Percentiles rank a stretch among this genome's conserved stretches.
Conservation (phyloP, 2,797 vertebrate species). For the Pygocentrus nattereri region DNA sequence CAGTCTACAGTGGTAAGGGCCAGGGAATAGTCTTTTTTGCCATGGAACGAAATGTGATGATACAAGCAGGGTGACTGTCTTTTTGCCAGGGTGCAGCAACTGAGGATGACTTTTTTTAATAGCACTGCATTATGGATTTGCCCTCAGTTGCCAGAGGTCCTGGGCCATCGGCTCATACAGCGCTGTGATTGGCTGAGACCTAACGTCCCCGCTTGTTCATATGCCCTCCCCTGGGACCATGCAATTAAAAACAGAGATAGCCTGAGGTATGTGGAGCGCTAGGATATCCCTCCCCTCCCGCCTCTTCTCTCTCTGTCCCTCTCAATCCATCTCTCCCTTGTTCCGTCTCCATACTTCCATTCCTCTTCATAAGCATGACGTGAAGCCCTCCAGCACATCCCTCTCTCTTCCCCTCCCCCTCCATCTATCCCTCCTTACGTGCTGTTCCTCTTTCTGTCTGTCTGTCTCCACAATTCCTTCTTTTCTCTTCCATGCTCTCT, state of each 20-base stretch:
- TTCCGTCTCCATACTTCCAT: slow-evolving; percentile 5
- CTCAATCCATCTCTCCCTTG: slow-evolving; percentile 5
- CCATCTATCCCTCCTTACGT: not conserved
- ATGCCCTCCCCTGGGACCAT: slow-evolving; percentile 25
- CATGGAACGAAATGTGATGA: not conserved
- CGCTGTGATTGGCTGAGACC: not conserved
- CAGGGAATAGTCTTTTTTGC: not conserved
- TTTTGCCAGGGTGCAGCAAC: not conserved
- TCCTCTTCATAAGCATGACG: slow-evolving; percentile 22
- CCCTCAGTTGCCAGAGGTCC: slow-evolving; percentile 19
- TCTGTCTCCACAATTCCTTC: not conserved
- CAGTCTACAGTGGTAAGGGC: not conserved
- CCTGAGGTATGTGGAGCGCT: not conserved
- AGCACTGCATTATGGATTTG: slow-evolving; percentile 44
- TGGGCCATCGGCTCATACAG: not conserved
- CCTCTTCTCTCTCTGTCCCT: slow-evolving; percentile 13
- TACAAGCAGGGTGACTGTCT: not conserved
- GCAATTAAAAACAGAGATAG: slow-evolving; percentile 33
- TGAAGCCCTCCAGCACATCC: not conserved
- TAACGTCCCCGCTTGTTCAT: not conserved
- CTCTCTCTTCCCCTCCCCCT: not conserved
- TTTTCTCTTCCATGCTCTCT: not conserved
- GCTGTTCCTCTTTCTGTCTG: not conserved
- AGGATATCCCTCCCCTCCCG: not conserved
- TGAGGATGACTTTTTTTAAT: slow-evolving; percentile 21